A percentile compares a stretch with the other conserved stretches of the same genome.
phyloP scores from a whole-genome alignment of 2,113 vertebrate species.

The Origma solitaria region DNA sequence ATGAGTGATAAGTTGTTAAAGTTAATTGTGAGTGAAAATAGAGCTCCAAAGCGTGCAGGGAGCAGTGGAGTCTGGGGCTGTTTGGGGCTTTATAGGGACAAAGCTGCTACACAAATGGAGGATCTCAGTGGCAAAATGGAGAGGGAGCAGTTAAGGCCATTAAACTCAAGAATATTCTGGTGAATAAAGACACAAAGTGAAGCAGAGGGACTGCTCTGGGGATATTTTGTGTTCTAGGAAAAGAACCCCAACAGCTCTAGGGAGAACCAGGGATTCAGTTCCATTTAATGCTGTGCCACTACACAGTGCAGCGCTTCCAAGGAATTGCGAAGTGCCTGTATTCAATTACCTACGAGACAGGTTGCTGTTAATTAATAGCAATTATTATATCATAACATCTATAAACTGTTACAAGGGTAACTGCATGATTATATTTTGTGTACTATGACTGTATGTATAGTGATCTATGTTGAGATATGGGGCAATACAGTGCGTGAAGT shows the following conservation, averaged over 20 bases:
- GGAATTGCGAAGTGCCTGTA: not conserved
- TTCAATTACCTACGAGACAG: not conserved
- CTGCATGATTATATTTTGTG: not conserved
- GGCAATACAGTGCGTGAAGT: not conserved
- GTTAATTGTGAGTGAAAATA: conserved; percentile 48
- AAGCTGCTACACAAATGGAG: not conserved
- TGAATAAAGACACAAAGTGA: not conserved
- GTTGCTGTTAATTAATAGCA: not conserved
- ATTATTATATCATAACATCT: not conserved
- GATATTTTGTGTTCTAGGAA: not conserved
- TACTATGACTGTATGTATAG: not conserved
- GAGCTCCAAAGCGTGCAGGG: not conserved
- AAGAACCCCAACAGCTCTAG: not conserved
- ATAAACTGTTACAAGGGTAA: not conserved
- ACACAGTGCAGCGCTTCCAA: not conserved
- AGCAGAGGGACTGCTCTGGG: not conserved
- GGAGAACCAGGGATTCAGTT: not conserved
- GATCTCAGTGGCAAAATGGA: not conserved
- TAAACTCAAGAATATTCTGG: not conserved
- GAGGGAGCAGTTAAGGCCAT: not conserved
- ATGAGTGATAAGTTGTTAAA: conserved; percentile 64
- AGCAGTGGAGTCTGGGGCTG: not conserved
- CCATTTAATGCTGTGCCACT: not conserved
- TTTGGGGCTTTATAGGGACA: not conserved
- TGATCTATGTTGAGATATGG: not conserved